A percentile compares a stretch with the other conserved stretches of the same genome.
phyloP scores from a whole-genome alignment of 2,113 vertebrate genomes.

The Nycticebus coucang region DNA sequence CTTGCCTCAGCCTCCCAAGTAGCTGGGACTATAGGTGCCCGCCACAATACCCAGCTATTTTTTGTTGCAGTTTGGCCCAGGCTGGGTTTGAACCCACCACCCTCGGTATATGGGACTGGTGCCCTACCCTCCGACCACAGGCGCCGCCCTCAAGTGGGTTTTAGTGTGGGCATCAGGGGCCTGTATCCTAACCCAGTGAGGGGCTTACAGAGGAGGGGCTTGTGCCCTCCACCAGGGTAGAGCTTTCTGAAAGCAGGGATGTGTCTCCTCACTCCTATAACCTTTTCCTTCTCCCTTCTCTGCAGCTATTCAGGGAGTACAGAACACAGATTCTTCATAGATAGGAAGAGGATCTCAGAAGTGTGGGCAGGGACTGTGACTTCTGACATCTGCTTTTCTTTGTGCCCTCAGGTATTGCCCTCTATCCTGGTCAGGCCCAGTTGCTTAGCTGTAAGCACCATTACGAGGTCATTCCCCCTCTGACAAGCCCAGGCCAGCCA shows the following conservation, averaged over 20 bases:
- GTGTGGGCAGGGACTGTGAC: not conserved
- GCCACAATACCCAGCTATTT: too few species aligned
- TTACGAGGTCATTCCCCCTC: conserved; percentile 91
- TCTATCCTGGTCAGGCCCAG: conserved; percentile 92
- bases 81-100: too few species aligned
- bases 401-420: conserved; percentile 90
- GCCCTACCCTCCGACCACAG: too few species aligned
- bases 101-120: too few species aligned
- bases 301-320: not conserved
- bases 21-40: too few species aligned
- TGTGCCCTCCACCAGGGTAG: rapidly evolving
- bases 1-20: too few species aligned
- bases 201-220: not conserved
- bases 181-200: rapidly evolving
- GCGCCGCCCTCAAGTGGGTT: too few species aligned
- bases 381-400: not conserved
- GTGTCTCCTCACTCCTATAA: not conserved
- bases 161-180: not conserved
- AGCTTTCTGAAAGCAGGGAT: not conserved
- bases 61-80: too few species aligned
- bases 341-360: not conserved
- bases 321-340: not conserved
- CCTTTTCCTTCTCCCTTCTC: not conserved
- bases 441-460: conserved; percentile 95
- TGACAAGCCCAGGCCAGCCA: conserved; percentile 88